phyloP scores from a whole-genome alignment of 2,888 invertebrate genomes.

The Gymnosoma rotundatum region DNA sequence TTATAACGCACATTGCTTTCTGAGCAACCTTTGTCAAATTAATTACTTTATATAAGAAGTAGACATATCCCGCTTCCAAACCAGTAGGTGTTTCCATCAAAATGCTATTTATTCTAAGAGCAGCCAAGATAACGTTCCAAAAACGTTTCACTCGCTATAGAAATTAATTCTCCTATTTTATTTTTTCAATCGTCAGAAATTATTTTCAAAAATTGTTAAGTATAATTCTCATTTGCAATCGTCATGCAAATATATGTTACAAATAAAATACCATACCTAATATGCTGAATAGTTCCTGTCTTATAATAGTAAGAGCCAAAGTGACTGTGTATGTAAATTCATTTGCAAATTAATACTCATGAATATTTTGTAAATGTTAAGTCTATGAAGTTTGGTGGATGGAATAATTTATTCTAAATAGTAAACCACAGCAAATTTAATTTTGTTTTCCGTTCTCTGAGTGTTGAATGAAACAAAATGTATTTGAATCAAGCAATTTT shows the following conservation, averaged over 20 bases:
- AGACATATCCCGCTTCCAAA: no score
- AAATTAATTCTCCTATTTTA: no score
- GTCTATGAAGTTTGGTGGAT: conserved; percentile 31
- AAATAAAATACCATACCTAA: not conserved
- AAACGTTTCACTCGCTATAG: no score
- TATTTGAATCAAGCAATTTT: not conserved
- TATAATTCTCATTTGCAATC: no score
- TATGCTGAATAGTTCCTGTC: not conserved
- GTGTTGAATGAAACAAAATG: not conserved
- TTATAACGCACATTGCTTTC: no score
- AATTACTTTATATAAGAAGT: no score
- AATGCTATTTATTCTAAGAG: not conserved
- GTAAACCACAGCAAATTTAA: not conserved
- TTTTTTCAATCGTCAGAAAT: no score
- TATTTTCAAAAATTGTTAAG: no score
- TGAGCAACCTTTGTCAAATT: no score
- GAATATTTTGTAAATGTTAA: conserved; percentile 6
- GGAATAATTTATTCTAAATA: conserved; percentile 27
- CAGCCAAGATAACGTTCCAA: no score
- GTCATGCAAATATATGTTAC: not conserved
- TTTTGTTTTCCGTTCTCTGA: not conserved
- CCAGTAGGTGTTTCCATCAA: no score
- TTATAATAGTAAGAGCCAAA: not conserved
- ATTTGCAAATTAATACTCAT: conserved; percentile 3
- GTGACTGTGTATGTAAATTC: not conserved